Conservation (phyloP, 2,888 invertebrate genomes). For the Therioaphis trifolii region DNA sequence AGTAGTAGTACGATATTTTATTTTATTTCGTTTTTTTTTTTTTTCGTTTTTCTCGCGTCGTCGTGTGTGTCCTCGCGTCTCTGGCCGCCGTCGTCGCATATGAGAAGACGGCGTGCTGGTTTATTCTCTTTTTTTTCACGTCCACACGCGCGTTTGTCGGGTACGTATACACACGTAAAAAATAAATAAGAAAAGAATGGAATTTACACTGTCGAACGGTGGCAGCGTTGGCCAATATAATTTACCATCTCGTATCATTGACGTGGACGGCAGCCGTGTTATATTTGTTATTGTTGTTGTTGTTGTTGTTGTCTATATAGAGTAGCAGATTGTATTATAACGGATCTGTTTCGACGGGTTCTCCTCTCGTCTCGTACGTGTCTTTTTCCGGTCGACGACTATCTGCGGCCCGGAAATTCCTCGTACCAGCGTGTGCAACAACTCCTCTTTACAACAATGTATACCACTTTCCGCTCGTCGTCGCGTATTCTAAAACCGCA, state of each 20-base stretch:
- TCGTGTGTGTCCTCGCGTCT: neutral
- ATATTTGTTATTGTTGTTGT: no score
- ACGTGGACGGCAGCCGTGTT: neutral
- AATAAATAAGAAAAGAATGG: neutral
- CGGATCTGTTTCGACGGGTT: conserved; percentile 37
- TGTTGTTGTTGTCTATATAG: neutral
- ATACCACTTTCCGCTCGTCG: neutral
- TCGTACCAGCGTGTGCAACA: neutral
- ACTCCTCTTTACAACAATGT: neutral
- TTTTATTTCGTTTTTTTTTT: neutral
- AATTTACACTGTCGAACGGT: neutral
- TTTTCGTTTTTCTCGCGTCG: neutral
- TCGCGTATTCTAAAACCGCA: neutral
- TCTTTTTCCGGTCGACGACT: conserved; percentile 40
- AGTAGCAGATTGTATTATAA: conserved; percentile 32
- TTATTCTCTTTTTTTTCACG: neutral
- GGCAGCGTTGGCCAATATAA: neutral
- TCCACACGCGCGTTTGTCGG: neutral
- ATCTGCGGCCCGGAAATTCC: conserved; percentile 32
- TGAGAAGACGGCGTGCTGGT: neutral
- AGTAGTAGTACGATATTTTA: neutral
- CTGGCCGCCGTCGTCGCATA: neutral
- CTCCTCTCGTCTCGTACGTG: conserved; percentile 31
- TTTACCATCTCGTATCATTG: neutral
- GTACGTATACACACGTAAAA: neutral